Conservation (phyloP, 2,113 vertebrate genomes). For the Egretta garzetta region DNA sequence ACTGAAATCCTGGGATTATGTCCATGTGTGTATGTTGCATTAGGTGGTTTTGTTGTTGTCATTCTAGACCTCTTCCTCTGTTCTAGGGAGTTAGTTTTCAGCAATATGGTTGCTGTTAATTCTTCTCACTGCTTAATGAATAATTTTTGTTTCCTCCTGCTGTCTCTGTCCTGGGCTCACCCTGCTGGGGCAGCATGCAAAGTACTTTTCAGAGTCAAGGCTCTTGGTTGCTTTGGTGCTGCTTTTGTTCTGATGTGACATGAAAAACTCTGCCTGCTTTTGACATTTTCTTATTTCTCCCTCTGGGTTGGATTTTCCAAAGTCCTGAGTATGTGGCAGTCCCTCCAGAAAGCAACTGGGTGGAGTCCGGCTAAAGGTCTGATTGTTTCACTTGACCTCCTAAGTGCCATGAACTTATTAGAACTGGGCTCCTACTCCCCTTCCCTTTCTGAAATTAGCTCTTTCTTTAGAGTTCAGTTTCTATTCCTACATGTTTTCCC, state of each 20-base stretch:
- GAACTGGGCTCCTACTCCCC: not conserved
- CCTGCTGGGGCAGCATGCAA: fast-evolving
- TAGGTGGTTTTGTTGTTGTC: not conserved
- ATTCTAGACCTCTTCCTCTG: not conserved
- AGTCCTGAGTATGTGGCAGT: not conserved
- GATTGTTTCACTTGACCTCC: not conserved
- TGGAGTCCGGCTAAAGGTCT: not conserved
- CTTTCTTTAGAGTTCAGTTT: not conserved
- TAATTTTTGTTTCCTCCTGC: not conserved
- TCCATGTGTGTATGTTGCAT: not conserved
- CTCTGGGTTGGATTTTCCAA: not conserved
- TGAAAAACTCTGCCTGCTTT: not conserved
- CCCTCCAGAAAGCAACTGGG: not conserved
- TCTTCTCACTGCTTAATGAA: not conserved
- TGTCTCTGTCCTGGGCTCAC: not conserved
- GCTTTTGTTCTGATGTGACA: not conserved
- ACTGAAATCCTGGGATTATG: not conserved
- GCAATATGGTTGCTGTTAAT: not conserved
- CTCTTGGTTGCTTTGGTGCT: not conserved
- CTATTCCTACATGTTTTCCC: not conserved
- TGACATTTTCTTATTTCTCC: not conserved
- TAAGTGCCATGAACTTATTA: not conserved
- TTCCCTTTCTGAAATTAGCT: not conserved
- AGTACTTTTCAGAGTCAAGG: not conserved
- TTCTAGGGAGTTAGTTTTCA: not conserved